These are phyloP conservation scores for Mormyrus iriodes DNA, from an alignment of 2,113 vertebrate genomes.

Conservation along the genomic window DNA sequence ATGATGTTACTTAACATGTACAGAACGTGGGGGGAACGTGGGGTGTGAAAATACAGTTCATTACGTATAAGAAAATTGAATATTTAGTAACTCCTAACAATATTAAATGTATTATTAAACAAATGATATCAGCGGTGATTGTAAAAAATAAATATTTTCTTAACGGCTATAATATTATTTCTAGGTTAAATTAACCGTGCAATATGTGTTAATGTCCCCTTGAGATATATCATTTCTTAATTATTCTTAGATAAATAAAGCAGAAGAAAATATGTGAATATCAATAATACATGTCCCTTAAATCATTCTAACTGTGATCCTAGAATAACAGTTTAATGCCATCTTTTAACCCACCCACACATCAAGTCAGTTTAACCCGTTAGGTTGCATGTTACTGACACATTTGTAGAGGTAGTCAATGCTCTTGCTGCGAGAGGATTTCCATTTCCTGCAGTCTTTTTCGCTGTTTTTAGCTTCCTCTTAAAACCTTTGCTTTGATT, in stretches of 20 bases:
- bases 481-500: slow-evolving; percentile 59
- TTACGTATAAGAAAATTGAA: neutral
- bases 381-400: neutral
- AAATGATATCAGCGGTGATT: neutral
- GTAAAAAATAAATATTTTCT: neutral
- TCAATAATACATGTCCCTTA: neutral
- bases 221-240: neutral
- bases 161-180: neutral
- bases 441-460: slow-evolving; percentile 28
- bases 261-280: neutral
- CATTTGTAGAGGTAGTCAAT: neutral
- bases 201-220: neutral
- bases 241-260: neutral
- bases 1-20: neutral
- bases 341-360: neutral
- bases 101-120: neutral
- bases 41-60: neutral
- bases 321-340: neutral
- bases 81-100: neutral
- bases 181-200: neutral
- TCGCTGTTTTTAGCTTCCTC: slow-evolving; percentile 30
- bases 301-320: neutral
- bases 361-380: neutral
- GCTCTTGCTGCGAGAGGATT: neutral
- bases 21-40: neutral